phyloP scores from a whole-genome alignment of 2,888 invertebrate genomes.

The Drosophila kanekoi region DNA sequence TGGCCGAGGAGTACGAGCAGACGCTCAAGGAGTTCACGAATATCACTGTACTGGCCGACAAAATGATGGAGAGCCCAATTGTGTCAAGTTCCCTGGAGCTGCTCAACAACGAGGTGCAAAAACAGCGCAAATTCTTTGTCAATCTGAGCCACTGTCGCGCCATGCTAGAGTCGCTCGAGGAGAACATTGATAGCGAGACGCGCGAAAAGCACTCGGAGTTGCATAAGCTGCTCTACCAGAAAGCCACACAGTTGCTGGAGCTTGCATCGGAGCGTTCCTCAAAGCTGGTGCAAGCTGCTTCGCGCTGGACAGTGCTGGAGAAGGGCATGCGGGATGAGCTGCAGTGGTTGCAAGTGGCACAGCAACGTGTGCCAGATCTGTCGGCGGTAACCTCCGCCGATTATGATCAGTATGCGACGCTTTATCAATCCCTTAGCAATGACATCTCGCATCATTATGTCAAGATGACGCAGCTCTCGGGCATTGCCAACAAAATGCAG shows the following conservation, averaged over 20 bases:
- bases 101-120: slow-evolving; percentile 95
- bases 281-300: slow-evolving; percentile 93
- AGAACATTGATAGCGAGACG: slow-evolving; percentile 93
- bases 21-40: slow-evolving; percentile 94
- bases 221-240: slow-evolving; percentile 91
- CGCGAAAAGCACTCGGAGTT: slow-evolving; percentile 89
- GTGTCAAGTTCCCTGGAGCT: slow-evolving; percentile 91
- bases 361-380: slow-evolving; percentile 93
- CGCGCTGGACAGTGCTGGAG: slow-evolving; percentile 92
- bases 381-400: slow-evolving; percentile 93
- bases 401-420: slow-evolving; percentile 93
- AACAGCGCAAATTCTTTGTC: slow-evolving; percentile 94
- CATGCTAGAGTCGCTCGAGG: slow-evolving; percentile 93
- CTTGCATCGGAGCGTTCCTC: slow-evolving; percentile 93
- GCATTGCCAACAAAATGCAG: slow-evolving; percentile 90
- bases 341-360: slow-evolving; percentile 93
- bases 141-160: slow-evolving; percentile 94
- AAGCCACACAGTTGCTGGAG: slow-evolving; percentile 91
- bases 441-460: slow-evolving; percentile 93
- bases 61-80: slow-evolving; percentile 91
- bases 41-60: slow-evolving; percentile 93
- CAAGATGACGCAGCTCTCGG: slow-evolving; percentile 90
- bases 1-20: slow-evolving; percentile 95
- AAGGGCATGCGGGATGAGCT: slow-evolving; percentile 93
- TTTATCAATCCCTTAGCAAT: slow-evolving; percentile 92